Percentiles rank a stretch among this genome's conserved stretches.
phyloP scores from a whole-genome alignment of 1,140 invertebrate species.

The Luehdorfia chinensis region DNA sequence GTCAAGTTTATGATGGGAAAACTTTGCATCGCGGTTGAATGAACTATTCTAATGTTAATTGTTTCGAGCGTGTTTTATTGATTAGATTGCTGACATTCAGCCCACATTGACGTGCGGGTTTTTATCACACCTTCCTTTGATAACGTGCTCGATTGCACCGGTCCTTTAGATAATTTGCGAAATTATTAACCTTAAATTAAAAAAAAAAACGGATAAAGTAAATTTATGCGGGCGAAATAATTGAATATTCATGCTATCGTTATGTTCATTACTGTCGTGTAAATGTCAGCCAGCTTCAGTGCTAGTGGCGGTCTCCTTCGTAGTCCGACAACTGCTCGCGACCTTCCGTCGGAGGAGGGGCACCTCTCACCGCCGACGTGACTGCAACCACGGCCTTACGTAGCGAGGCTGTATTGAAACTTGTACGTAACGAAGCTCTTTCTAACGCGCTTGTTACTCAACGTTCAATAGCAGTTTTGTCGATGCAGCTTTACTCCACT shows the following conservation, averaged over 20 bases:
- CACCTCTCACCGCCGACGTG: slow-evolving; percentile 71
- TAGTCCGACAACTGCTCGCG: slow-evolving; percentile 30
- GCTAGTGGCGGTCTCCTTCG: too few relatives aligned
- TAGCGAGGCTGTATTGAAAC: slow-evolving; percentile 72
- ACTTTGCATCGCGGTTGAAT: too few relatives aligned
- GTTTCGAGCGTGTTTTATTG: slow-evolving; percentile 33
- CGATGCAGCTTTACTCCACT: slow-evolving; percentile 55
- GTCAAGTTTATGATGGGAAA: too few relatives aligned
- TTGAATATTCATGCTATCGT: too few relatives aligned
- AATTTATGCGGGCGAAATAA: neutral
- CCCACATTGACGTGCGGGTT: slow-evolving; percentile 33
- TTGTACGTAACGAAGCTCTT: slow-evolving; percentile 72
- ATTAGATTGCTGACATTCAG: slow-evolving; percentile 48
- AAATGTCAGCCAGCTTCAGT: too few relatives aligned
- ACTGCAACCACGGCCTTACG: slow-evolving; percentile 71
- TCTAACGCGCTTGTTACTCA: slow-evolving; percentile 64
- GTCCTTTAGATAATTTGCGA: slow-evolving; percentile 5
- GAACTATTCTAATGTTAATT: too few relatives aligned
- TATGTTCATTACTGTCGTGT: too few relatives aligned
- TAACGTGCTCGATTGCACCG: slow-evolving; percentile 23
- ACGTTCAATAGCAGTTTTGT: slow-evolving; percentile 62
- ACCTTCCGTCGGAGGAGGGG: slow-evolving; percentile 68
- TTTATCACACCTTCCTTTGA: slow-evolving; percentile 32
- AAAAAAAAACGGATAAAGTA: neutral
- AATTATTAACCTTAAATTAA: slow-evolving; percentile 24